A percentile compares a stretch with the other conserved stretches of the same genome.
Conservation (phyloP, 2,113 vertebrate genomes). For the Macroglossus sobrinus region DNA sequence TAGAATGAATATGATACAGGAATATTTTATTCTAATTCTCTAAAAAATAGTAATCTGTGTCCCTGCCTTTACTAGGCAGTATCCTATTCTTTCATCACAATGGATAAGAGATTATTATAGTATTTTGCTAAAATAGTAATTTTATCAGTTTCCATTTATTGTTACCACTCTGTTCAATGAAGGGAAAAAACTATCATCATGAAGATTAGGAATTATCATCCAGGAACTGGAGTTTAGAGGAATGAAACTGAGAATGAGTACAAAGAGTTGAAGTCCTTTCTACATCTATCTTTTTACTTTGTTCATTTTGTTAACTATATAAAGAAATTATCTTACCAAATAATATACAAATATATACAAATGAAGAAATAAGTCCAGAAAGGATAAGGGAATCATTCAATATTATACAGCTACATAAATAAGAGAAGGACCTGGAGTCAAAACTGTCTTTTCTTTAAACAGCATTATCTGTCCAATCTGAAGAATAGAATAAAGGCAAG, state of each 20-base stretch:
- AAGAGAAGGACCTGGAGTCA: background rate
- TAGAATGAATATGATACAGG: background rate
- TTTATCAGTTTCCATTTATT: slow-evolving; percentile 3
- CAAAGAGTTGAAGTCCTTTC: background rate
- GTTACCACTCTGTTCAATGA: background rate
- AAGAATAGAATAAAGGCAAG: background rate
- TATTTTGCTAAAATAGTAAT: background rate
- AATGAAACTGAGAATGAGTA: background rate
- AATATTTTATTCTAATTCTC: background rate
- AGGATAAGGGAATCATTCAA: background rate
- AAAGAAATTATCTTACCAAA: background rate
- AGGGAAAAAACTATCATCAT: background rate
- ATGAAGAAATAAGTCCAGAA: background rate
- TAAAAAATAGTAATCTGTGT: slow-evolving; percentile 1
- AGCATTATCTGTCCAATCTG: background rate
- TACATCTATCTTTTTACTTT: background rate
- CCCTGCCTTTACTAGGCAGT: background rate
- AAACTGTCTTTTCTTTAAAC: background rate
- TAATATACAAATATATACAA: background rate
- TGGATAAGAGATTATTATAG: background rate
- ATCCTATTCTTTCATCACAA: background rate
- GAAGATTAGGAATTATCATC: background rate
- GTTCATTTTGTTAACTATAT: slow-evolving; percentile 10
- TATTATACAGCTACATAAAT: background rate
- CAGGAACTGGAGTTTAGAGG: background rate